Evolutionary conservation across 2,888 invertebrate genomes (phyloP).

Genomic region (Andrena camellia): DNA sequence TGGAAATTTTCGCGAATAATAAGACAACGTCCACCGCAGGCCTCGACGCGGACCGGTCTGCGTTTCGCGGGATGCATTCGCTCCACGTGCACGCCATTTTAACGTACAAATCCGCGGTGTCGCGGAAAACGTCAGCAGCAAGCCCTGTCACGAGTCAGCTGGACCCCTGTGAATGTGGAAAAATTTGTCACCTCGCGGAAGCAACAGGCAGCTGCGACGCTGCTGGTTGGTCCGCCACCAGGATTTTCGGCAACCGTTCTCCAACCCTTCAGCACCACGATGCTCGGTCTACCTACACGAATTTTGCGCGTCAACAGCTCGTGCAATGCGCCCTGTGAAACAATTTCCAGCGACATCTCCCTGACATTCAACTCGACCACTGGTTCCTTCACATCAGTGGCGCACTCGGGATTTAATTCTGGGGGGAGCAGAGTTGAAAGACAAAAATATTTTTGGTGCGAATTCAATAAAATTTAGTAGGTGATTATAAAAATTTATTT

Average conservation of each 20-base stretch:
- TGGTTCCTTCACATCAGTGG: too few relatives aligned
- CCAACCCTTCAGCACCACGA: too few relatives aligned
- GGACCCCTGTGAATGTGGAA: background rate
- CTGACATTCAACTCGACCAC: too few relatives aligned
- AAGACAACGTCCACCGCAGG: background rate
- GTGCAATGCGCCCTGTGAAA: too few relatives aligned
- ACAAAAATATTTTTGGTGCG: too few relatives aligned
- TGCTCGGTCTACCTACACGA: too few relatives aligned
- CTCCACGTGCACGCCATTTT: constrained; percentile 16
- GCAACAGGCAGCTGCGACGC: constrained; percentile 37
- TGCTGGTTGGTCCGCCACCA: background rate
- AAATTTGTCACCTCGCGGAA: constrained; percentile 16
- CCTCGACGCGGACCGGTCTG: background rate
- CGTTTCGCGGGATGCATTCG: background rate
- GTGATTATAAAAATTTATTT: too few relatives aligned
- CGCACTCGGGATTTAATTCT: too few relatives aligned
- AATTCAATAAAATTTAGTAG: too few relatives aligned
- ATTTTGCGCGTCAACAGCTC: too few relatives aligned
- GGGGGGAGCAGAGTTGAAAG: too few relatives aligned
- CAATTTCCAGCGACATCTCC: too few relatives aligned
- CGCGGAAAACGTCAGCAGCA: background rate
- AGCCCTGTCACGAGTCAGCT: constrained; percentile 5
- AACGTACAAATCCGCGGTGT: constrained; percentile 19
- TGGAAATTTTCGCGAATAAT: background rate
- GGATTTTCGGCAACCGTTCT: background rate